Evolutionary conservation across 2,888 invertebrate genomes (phyloP).

Genomic region (Polyommatus icarus): DNA sequence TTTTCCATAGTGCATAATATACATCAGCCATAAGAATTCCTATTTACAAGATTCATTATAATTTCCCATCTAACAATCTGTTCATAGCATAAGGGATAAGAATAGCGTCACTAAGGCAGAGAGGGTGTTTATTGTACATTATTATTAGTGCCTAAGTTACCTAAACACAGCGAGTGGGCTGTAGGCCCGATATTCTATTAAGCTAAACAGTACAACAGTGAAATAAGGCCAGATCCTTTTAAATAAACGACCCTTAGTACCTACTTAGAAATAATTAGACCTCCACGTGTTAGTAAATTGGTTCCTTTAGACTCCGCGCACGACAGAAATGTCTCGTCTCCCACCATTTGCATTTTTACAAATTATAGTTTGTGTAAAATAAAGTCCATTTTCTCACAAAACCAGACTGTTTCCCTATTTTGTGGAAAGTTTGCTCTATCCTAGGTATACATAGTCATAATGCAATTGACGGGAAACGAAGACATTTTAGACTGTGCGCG

Average conservation of each 20-base stretch:
- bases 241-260: slow-evolving; percentile 57
- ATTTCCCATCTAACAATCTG: slow-evolving; percentile 30
- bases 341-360: not conserved
- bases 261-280: slow-evolving; percentile 60
- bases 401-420: too few relatives aligned
- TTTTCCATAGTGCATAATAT: slow-evolving; percentile 75
- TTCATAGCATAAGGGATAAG: slow-evolving; percentile 62
- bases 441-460: not conserved
- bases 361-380: not conserved
- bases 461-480: not conserved
- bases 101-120: slow-evolving; percentile 78
- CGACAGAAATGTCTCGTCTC: not conserved
- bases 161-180: slow-evolving; percentile 34
- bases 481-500: not conserved
- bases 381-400: not conserved
- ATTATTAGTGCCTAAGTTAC: slow-evolving; percentile 65
- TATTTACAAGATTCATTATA: slow-evolving; percentile 64
- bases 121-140: slow-evolving; percentile 77
- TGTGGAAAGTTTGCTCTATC: not conserved
- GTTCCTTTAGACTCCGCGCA: slow-evolving; percentile 53
- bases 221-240: slow-evolving; percentile 57
- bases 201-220: slow-evolving; percentile 54
- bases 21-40: slow-evolving; percentile 69
- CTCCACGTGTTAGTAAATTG: slow-evolving; percentile 63
- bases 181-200: slow-evolving; percentile 41